These are phyloP conservation scores for Magallana ariakensis DNA, from an alignment of 1,140 invertebrate species.

Conservation along the genomic window DNA sequence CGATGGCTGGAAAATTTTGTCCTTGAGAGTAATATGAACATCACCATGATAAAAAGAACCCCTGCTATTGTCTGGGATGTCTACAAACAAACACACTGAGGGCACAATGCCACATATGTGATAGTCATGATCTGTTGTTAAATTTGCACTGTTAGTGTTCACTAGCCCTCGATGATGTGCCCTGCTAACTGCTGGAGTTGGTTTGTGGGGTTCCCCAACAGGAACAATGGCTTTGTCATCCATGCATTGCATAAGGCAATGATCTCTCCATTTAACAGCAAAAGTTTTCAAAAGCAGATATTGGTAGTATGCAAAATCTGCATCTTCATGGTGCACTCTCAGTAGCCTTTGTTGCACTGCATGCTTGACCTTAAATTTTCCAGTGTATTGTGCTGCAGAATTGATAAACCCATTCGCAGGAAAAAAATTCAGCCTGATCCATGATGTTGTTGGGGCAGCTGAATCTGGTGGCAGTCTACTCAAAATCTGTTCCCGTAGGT, in stretches of 20 bases:
- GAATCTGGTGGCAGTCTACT: conserved; percentile 36
- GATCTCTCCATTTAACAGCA: conserved; percentile 44
- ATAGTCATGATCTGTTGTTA: conserved; percentile 50
- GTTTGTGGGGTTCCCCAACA: conserved; percentile 47
- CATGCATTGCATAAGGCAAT: conserved; percentile 43
- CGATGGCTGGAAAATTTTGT: conserved; percentile 57
- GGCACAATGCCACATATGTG: conserved; percentile 55
- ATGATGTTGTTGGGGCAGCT: not conserved
- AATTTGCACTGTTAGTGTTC: not conserved
- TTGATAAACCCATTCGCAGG: not conserved
- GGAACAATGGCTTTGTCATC: conserved; percentile 63
- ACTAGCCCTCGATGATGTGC: conserved; percentile 45
- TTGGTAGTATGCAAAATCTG: not conserved
- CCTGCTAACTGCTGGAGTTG: conserved; percentile 44
- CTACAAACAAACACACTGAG: conserved; percentile 48
- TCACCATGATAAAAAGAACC: conserved; percentile 58
- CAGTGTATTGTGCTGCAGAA: not conserved
- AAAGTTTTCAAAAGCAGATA: conserved; percentile 21
- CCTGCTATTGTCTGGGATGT: conserved; percentile 52
- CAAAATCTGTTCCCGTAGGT: conserved; percentile 41
- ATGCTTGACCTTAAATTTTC: not conserved
- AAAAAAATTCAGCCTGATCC: conserved; percentile 8
- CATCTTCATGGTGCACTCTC: not conserved
- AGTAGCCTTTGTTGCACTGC: not conserved
- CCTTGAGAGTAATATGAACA: conserved; percentile 56